phyloP scores from a whole-genome alignment of 2,797 vertebrate genomes.

The Miopithecus talapoin region DNA sequence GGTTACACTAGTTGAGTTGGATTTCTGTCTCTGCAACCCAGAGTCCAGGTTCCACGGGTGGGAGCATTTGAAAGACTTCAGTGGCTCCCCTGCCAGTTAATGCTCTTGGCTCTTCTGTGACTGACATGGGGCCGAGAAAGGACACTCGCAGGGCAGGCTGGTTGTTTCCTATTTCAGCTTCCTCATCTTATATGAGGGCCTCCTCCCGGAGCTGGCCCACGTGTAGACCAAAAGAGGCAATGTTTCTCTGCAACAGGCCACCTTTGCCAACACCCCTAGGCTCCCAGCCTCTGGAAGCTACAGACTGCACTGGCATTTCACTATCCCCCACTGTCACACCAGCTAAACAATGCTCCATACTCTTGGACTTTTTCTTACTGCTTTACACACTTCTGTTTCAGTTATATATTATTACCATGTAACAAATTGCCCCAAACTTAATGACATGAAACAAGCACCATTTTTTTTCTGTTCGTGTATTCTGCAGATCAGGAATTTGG shows the following conservation, averaged over 20 bases:
- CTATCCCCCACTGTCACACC: accelerated
- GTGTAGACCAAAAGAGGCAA: neutral
- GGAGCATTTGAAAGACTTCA: neutral
- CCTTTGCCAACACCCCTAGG: neutral
- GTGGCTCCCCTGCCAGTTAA: neutral
- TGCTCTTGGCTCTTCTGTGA: neutral
- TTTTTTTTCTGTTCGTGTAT: no score
- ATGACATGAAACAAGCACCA: neutral
- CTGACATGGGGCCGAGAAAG: neutral
- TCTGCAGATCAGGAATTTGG: no score
- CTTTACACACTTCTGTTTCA: neutral
- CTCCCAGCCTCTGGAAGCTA: neutral
- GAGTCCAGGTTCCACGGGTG: neutral
- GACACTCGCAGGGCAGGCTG: neutral
- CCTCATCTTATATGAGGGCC: neutral
- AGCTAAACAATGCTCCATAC: neutral
- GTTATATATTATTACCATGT: neutral
- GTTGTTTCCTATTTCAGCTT: neutral
- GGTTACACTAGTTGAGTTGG: neutral
- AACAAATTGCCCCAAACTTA: neutral
- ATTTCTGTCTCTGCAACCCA: neutral
- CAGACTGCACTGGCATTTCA: neutral
- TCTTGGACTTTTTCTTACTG: neutral
- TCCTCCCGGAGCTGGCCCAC: neutral
- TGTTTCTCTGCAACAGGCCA: neutral